phyloP scores from a whole-genome alignment of 2,113 vertebrate genomes.

The Uria aalge region DNA sequence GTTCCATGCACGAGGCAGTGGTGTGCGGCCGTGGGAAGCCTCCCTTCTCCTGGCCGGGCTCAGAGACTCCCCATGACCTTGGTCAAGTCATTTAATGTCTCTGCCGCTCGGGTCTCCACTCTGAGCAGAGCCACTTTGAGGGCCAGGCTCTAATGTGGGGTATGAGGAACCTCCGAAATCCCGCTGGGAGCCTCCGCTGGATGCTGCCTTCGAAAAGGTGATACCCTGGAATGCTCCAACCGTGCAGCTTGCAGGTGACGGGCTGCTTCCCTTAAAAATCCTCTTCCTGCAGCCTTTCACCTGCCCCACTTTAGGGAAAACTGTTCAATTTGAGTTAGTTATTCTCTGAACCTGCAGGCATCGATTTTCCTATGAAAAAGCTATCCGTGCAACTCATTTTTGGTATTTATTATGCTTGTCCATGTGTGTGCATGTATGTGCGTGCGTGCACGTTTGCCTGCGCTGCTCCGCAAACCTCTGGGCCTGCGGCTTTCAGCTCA shows the following conservation, averaged over 20 bases:
- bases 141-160: neutral
- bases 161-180: neutral
- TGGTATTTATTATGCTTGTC: no score
- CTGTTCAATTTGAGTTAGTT: rapidly evolving
- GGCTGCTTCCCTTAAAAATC: neutral
- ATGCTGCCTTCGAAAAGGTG: neutral
- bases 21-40: rapidly evolving
- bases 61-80: neutral
- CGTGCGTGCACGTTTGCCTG: rapidly evolving
- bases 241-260: no score
- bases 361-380: neutral
- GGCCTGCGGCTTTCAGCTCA: neutral
- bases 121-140: no score
- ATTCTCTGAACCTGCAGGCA: neutral
- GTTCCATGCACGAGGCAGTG: neutral
- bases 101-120: neutral
- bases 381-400: neutral
- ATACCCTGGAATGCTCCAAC: neutral
- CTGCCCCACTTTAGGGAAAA: neutral
- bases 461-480: neutral
- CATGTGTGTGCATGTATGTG: rapidly evolving
- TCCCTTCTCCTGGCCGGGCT: neutral
- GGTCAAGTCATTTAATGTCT: neutral
- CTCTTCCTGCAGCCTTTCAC: neutral
- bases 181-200: neutral